phyloP scores from a whole-genome alignment of 2,113 vertebrate species.

The Clarias macrocephalus region DNA sequence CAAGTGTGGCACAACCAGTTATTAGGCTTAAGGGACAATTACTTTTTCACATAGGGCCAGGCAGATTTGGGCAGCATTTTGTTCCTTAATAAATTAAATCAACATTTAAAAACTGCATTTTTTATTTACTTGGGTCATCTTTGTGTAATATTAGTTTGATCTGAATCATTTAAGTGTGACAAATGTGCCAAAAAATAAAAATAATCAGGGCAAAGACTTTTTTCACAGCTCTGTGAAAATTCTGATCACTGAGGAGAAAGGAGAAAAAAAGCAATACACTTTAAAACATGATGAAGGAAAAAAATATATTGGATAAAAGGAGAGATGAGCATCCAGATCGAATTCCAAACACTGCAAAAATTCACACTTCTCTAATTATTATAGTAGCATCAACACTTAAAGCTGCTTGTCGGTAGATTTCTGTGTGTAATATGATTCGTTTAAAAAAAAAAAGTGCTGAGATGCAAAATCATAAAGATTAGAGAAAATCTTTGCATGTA shows the following conservation, averaged over 20 bases:
- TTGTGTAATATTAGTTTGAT: too few relatives aligned
- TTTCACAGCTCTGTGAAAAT: too few relatives aligned
- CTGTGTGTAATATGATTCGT: background rate
- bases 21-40: too few relatives aligned
- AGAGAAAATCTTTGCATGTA: background rate
- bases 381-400: background rate
- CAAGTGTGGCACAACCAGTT: too few relatives aligned
- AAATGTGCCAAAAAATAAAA: too few relatives aligned
- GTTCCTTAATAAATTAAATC: too few relatives aligned
- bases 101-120: too few relatives aligned
- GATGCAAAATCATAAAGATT: background rate
- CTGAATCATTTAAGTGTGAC: too few relatives aligned
- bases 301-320: background rate
- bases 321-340: background rate
- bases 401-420: background rate
- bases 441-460: background rate
- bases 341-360: background rate
- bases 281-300: background rate
- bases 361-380: background rate
- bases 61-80: too few relatives aligned
- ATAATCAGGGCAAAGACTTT: too few relatives aligned
- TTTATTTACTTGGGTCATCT: too few relatives aligned
- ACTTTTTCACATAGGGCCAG: too few relatives aligned
- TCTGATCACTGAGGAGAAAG: background rate
- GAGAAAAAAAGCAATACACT: background rate